Percentiles rank a stretch among this genome's conserved stretches.
Evolutionary conservation across 2,797 vertebrate genomes (phyloP).

Genomic region (Odontamblyopus rebecca): DNA sequence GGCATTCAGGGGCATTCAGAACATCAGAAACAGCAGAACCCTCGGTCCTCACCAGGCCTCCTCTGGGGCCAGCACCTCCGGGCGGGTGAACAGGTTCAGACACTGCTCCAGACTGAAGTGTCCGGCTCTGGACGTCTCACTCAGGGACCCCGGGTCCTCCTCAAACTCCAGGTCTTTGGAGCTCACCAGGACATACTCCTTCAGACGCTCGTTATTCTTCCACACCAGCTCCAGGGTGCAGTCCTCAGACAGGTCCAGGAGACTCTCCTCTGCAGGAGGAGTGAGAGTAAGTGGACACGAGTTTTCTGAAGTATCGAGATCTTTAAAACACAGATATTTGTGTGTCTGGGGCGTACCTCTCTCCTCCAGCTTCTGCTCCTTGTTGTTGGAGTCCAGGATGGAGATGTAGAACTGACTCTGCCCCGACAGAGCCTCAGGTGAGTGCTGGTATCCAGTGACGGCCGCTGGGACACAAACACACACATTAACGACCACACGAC

Average conservation of each 20-base stretch:
- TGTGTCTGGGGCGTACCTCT: conserved; percentile 78
- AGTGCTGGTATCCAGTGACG: conserved; percentile 93
- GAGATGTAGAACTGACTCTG: conserved; percentile 91
- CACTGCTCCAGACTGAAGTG: conserved; percentile 99
- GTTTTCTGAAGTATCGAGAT: too few species aligned
- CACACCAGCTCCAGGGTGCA: conserved; percentile 91
- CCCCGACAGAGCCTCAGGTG: conserved; percentile 78
- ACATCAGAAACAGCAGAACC: too few species aligned
- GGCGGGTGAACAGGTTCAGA: conserved; percentile 97
- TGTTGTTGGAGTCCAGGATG: conserved; percentile 83
- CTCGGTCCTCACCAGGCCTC: conserved; percentile 74
- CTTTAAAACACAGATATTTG: too few species aligned
- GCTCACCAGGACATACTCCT: conserved; percentile 94
- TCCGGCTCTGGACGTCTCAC: conserved; percentile 91
- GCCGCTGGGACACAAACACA: conserved; percentile 75
- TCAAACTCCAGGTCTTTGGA: conserved; percentile 95
- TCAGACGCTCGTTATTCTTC: conserved; percentile 95
- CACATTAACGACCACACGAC: too few species aligned
- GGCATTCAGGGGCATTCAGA: too few species aligned
- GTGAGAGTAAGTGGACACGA: too few species aligned
- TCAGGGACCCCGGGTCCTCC: conserved; percentile 91
- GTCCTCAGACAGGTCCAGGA: conserved; percentile 86
- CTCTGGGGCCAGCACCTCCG: conserved; percentile 95
- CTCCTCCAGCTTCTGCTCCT: conserved; percentile 92
- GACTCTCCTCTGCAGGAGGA: conserved; percentile 80